phyloP scores from a whole-genome alignment of 2,888 invertebrate species.

The Dichetophora obliterata region DNA sequence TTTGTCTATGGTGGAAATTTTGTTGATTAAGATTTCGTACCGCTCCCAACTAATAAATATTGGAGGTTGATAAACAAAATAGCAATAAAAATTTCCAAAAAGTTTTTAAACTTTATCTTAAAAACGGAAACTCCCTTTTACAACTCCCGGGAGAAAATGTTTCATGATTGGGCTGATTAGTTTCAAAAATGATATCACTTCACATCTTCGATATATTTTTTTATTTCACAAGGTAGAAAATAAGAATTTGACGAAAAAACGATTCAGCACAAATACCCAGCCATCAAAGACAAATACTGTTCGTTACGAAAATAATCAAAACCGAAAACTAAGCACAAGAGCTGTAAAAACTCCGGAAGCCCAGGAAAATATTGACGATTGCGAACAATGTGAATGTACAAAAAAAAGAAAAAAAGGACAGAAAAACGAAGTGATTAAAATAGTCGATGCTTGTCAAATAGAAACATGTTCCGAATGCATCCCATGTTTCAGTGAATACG shows the following conservation, averaged over 20 bases:
- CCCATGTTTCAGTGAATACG: conserved; percentile 54
- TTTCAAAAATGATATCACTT: not conserved
- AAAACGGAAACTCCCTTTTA: too few relatives aligned
- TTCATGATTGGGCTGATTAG: too few relatives aligned
- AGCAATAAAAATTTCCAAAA: too few relatives aligned
- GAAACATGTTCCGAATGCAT: conserved; percentile 38
- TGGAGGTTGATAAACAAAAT: too few relatives aligned
- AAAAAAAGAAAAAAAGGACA: conserved; percentile 2
- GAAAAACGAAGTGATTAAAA: conserved; percentile 49
- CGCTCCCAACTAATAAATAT: too few relatives aligned
- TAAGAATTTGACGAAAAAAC: conserved; percentile 38
- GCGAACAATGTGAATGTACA: not conserved
- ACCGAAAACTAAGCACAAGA: conserved; percentile 26
- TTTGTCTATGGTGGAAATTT: too few relatives aligned
- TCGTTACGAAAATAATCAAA: not conserved
- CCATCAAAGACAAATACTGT: not conserved
- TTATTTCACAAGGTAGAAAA: conserved; percentile 58
- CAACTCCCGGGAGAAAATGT: too few relatives aligned
- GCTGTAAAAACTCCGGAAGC: not conserved
- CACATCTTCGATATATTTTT: conserved; percentile 10
- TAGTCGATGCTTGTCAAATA: conserved; percentile 53
- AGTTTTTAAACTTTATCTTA: too few relatives aligned
- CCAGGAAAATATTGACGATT: not conserved
- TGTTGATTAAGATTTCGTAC: too few relatives aligned
- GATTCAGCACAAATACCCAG: conserved; percentile 2